A percentile compares a stretch with the other conserved stretches of the same genome.
phyloP scores from a whole-genome alignment of 2,888 invertebrate species.

The Cheilosia vulpina region DNA sequence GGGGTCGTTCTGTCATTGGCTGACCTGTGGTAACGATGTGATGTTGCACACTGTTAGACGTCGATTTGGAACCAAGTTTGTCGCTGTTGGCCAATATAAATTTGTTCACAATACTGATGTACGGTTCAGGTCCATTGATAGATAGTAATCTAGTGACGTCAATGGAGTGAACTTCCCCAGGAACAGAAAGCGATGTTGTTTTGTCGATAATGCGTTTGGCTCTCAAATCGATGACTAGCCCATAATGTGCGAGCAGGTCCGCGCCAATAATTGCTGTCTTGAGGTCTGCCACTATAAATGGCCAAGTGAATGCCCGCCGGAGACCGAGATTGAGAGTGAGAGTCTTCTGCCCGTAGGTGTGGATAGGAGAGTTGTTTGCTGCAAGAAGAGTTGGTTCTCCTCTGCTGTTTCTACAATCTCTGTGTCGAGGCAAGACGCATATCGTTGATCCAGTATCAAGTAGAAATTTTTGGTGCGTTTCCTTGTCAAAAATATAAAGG shows the following conservation, averaged over 20 bases:
- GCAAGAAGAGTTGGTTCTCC: conserved; percentile 3
- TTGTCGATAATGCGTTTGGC: conserved; percentile 21
- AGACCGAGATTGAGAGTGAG: conserved; percentile 9
- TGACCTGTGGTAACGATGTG: conserved; percentile 27
- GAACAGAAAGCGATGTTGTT: conserved; percentile 15
- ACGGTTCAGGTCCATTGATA: background rate
- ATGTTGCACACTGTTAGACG: conserved; percentile 6
- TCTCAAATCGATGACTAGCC: conserved; percentile 27
- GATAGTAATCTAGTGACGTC: background rate
- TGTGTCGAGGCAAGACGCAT: background rate
- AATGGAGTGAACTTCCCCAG: too few relatives aligned
- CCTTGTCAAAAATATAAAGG: too few relatives aligned
- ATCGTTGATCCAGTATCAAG: too few relatives aligned
- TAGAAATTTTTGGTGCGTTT: too few relatives aligned
- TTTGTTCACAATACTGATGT: conserved; percentile 2
- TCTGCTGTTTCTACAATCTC: conserved; percentile 8
- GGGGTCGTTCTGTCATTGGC: conserved; percentile 32
- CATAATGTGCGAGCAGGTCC: conserved; percentile 3
- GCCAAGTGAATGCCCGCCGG: conserved; percentile 6
- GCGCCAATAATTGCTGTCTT: conserved; percentile 17
- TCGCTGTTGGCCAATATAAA: background rate
- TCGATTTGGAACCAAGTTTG: background rate
- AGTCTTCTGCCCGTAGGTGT: background rate
- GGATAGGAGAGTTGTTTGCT: background rate
- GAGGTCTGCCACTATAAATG: conserved; percentile 11